Conservation (phyloP, 2,797 vertebrate species). For the Carapus acus region DNA sequence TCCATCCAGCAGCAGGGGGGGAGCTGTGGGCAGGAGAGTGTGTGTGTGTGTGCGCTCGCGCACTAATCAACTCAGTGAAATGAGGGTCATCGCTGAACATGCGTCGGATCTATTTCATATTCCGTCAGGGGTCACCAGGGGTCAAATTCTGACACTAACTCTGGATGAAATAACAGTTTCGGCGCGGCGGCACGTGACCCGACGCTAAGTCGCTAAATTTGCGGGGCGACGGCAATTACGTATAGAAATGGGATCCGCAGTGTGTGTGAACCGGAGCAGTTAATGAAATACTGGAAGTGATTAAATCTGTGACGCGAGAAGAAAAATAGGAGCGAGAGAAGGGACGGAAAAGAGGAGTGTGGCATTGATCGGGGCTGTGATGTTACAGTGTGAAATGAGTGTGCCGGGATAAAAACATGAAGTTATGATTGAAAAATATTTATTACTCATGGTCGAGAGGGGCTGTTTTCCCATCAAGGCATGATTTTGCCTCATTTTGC, state of each 20-base stretch:
- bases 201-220: too few species aligned
- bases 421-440: too few species aligned
- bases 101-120: conserved; percentile 4
- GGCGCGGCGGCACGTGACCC: too few species aligned
- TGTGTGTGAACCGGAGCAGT: background rate
- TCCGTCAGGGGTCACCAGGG: background rate
- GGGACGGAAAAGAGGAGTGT: background rate
- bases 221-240: background rate
- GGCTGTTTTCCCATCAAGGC: too few species aligned
- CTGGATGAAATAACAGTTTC: too few species aligned
- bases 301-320: too few species aligned
- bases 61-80: conserved; percentile 16
- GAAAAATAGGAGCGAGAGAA: background rate
- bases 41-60: conserved; percentile 3
- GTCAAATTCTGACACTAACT: background rate
- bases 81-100: conserved; percentile 6
- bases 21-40: conserved; percentile 9
- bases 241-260: background rate
- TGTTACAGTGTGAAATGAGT: too few species aligned
- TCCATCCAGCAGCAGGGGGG: conserved; percentile 6
- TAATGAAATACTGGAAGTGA: background rate
- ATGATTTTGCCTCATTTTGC: too few species aligned
- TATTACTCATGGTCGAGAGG: too few species aligned
- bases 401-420: too few species aligned
- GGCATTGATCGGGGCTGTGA: too few species aligned